Conservation (phyloP, 2,888 invertebrate species). For the Tenthredo mesomela region DNA sequence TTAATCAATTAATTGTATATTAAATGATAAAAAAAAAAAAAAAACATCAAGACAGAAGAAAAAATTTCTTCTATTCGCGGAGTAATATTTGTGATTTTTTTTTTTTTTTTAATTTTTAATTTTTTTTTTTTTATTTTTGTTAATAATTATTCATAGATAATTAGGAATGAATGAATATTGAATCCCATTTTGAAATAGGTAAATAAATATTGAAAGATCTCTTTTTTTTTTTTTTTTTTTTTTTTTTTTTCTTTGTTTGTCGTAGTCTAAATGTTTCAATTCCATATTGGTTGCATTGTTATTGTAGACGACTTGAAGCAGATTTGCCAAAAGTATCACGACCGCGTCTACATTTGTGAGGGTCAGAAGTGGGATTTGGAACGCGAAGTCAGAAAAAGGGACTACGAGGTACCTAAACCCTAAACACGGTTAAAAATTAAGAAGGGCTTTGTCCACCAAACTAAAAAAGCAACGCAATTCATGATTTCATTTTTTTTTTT, state of each 20-base stretch:
- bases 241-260: background rate
- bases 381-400: constrained; percentile 99
- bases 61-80: no score
- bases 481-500: constrained; percentile 47
- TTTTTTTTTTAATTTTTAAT: background rate
- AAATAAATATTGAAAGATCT: background rate
- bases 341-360: constrained; percentile 98
- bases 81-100: no score
- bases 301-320: constrained; percentile 93
- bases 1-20: background rate
- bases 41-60: no score
- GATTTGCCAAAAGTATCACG: constrained; percentile 97
- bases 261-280: background rate
- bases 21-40: no score
- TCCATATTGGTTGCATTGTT: constrained; percentile 15
- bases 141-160: background rate
- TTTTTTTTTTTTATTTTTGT: background rate
- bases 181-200: background rate
- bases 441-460: constrained; percentile 47
- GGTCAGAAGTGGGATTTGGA: constrained; percentile 99
- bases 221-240: no score
- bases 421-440: constrained; percentile 56
- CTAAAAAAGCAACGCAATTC: constrained; percentile 56
- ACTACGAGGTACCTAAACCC: constrained; percentile 95
- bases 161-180: background rate